These are phyloP conservation scores for Burhinus bistriatus DNA, from an alignment of 2,113 vertebrate genomes.

Conservation along the genomic window DNA sequence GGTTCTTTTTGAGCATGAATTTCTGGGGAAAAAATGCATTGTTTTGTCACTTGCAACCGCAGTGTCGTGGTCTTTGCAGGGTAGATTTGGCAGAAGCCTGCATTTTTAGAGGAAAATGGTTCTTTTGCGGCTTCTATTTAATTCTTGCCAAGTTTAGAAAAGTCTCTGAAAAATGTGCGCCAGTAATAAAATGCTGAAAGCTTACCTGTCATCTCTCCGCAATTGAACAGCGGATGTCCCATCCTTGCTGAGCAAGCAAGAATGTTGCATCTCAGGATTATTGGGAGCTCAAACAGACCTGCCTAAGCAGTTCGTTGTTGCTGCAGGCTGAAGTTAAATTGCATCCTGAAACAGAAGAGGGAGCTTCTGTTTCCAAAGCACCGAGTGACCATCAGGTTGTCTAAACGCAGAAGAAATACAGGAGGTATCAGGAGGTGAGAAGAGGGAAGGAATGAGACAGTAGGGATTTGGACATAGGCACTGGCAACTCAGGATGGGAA, in stretches of 20 bases:
- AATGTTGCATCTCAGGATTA: neutral
- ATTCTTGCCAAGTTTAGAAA: constrained; percentile 1
- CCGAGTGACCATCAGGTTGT: neutral
- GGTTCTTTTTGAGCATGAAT: neutral
- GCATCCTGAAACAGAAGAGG: neutral
- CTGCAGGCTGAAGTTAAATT: neutral
- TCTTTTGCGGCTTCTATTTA: neutral
- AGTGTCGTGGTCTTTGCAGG: neutral
- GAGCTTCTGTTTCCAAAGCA: neutral
- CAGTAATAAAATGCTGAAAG: neutral
- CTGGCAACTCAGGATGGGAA: neutral
- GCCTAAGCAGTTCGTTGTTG: neutral
- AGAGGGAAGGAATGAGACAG: neutral
- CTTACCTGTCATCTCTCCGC: neutral
- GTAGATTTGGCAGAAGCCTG: neutral
- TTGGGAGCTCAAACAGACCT: neutral
- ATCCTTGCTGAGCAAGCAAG: neutral
- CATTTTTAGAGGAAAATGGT: neutral
- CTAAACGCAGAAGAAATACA: neutral
- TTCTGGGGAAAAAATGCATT: neutral
- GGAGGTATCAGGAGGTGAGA: neutral
- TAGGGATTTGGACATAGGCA: neutral
- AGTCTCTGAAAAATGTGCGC: neutral
- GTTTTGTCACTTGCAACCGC: neutral
- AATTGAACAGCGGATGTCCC: neutral